phyloP scores from a whole-genome alignment of 2,888 invertebrate genomes.

The Heteropelma amictum region DNA sequence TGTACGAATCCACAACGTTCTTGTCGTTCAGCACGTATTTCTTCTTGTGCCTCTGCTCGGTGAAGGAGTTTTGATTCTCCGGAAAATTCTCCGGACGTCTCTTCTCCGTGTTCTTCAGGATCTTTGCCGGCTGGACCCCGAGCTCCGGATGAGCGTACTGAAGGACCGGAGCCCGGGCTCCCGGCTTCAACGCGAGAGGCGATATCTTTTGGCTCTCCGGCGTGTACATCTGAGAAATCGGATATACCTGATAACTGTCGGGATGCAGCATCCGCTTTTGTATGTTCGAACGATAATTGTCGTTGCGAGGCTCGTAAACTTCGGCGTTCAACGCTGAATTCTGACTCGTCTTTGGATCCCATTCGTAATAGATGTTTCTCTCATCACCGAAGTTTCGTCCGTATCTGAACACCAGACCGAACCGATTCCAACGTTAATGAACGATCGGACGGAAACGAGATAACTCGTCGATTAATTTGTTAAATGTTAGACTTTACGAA shows the following conservation, averaged over 20 bases:
- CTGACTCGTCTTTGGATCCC: conserved; percentile 71
- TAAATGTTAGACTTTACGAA: neutral
- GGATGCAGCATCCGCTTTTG: conserved; percentile 87
- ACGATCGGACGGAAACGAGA: neutral
- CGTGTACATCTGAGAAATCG: conserved; percentile 83
- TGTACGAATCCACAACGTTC: conserved; percentile 71
- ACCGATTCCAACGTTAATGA: neutral
- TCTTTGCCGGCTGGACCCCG: conserved; percentile 87
- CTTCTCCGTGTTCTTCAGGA: conserved; percentile 72
- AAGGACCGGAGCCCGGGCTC: conserved; percentile 86
- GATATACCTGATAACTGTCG: conserved; percentile 80
- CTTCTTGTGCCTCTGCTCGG: conserved; percentile 74
- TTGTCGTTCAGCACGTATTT: conserved; percentile 74
- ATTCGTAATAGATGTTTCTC: conserved; percentile 71
- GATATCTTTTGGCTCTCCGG: conserved; percentile 81
- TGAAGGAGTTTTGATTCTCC: conserved; percentile 65
- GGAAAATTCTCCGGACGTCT: conserved; percentile 68
- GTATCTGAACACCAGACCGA: conserved; percentile 61
- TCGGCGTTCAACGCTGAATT: conserved; percentile 70
- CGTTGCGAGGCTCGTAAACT: conserved; percentile 70
- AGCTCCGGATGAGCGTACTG: conserved; percentile 90
- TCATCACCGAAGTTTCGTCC: conserved; percentile 68
- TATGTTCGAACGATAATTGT: conserved; percentile 80
- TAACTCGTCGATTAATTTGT: neutral
- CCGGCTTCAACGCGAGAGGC: conserved; percentile 83